phyloP scores from a whole-genome alignment of 2,113 vertebrate genomes.

The Meleagris gallopavo region DNA sequence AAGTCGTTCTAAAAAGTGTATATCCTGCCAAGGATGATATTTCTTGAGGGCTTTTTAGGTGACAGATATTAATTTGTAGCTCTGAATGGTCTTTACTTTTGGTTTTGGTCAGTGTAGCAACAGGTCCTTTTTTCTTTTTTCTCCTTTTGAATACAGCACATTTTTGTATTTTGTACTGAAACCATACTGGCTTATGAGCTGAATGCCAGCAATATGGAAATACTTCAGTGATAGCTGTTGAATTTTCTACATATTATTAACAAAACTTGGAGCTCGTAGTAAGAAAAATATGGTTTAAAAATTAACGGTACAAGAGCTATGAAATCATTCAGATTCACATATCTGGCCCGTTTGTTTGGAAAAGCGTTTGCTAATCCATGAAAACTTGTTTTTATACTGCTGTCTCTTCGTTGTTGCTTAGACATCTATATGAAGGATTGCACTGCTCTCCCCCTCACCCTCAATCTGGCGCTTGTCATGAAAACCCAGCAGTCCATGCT shows the following conservation, averaged over 20 bases:
- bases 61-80: constrained; percentile 59
- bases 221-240: constrained; percentile 52
- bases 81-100: constrained; percentile 51
- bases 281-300: constrained; percentile 19
- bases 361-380: constrained; percentile 18
- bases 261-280: constrained; percentile 25
- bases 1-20: constrained; percentile 38
- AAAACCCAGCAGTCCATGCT: constrained; percentile 46
- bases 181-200: constrained; percentile 70
- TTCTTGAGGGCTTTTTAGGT: constrained; percentile 41
- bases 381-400: constrained; percentile 8
- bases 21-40: constrained; percentile 59
- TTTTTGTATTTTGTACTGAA: constrained; percentile 77
- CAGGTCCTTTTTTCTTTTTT: constrained; percentile 35
- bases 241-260: constrained; percentile 22
- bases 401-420: constrained; percentile 46
- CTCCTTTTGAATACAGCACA: constrained; percentile 50
- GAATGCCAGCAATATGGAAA: constrained; percentile 58
- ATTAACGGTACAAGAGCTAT: background rate
- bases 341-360: background rate
- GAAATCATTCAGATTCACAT: background rate
- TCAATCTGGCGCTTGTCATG: constrained; percentile 34
- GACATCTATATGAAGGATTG: background rate
- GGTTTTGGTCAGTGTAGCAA: constrained; percentile 61
- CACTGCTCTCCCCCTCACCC: constrained; percentile 3